Percentiles rank a stretch among this genome's conserved stretches.
Conservation (phyloP, 2,888 invertebrate genomes). For the Drosophila sordidapex region DNA sequence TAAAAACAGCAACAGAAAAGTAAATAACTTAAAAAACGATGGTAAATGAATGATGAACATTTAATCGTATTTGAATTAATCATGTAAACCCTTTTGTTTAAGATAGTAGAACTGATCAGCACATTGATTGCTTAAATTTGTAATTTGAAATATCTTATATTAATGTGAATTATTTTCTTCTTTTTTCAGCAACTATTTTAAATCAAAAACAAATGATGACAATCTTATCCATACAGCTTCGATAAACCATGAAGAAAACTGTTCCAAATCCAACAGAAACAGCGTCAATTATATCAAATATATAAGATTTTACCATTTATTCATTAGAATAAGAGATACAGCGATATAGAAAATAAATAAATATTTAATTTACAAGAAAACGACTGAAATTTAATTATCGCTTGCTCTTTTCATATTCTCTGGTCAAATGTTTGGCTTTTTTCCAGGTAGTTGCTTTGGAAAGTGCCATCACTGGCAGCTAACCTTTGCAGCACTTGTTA, state of each 20-base stretch:
- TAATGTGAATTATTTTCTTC: neutral
- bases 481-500: neutral
- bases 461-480: neutral
- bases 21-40: neutral
- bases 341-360: neutral
- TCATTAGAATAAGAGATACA: neutral
- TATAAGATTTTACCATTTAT: too few species aligned
- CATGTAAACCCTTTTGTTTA: neutral
- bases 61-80: neutral
- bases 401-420: neutral
- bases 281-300: slow-evolving; percentile 10
- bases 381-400: neutral
- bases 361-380: neutral
- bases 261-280: slow-evolving; percentile 52
- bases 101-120: slow-evolving; percentile 9
- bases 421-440: neutral
- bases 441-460: neutral
- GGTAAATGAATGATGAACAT: neutral
- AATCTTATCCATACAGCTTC: slow-evolving; percentile 78
- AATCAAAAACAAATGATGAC: slow-evolving; percentile 43
- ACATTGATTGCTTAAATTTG: neutral
- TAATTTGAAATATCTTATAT: neutral
- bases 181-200: neutral
- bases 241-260: slow-evolving; percentile 74
- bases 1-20: neutral